Evolutionary conservation across 37 sponge, comb jelly and placozoan genomes (phyloP).

Genomic region (Axinella damicornis): DNA sequence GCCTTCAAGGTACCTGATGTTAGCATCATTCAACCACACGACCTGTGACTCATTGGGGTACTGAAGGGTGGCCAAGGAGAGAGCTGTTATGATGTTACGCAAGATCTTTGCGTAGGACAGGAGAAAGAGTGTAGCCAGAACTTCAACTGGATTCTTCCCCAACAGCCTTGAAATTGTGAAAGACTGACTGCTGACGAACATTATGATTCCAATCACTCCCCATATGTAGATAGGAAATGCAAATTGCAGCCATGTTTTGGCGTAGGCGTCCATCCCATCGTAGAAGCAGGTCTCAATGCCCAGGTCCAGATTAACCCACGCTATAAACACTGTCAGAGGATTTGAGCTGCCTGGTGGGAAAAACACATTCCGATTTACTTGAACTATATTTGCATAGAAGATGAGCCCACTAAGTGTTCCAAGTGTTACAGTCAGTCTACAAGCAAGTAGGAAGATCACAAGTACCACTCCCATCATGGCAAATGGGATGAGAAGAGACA

Average conservation of each 20-base stretch:
- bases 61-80: neutral
- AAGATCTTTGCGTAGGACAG: conserved; percentile 22
- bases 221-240: conserved; percentile 8
- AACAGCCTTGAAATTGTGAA: neutral
- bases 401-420: neutral
- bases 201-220: neutral
- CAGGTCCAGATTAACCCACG: neutral
- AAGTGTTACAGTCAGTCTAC: neutral
- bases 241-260: conserved; percentile 1
- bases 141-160: conserved; percentile 18
- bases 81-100: neutral
- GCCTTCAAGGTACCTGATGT: neutral
- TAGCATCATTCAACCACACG: conserved; percentile 3
- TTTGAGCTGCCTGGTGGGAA: neutral
- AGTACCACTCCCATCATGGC: neutral
- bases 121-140: conserved; percentile 21
- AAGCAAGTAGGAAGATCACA: neutral
- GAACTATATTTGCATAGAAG: neutral
- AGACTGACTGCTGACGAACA: neutral
- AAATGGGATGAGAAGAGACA: neutral
- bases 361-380: neutral
- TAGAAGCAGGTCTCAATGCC: conserved; percentile 9
- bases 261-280: neutral
- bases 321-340: neutral
- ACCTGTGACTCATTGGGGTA: neutral